Evolutionary conservation across 2,797 vertebrate genomes (phyloP).

Genomic region (Eospalax fontanierii): DNA sequence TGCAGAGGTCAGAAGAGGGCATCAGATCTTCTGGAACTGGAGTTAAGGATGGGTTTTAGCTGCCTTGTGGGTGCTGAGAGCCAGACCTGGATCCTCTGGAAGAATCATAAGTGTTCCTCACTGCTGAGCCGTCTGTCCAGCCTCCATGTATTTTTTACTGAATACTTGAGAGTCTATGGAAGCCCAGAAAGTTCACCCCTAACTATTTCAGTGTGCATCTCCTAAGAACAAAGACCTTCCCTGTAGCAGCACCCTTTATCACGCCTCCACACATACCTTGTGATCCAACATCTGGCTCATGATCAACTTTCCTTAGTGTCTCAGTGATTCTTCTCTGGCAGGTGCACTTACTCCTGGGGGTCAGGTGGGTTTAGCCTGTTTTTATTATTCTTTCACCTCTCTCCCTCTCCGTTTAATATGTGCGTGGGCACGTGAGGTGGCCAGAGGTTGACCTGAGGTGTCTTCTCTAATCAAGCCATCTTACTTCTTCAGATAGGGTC

Average conservation of each 20-base stretch:
- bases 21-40: too few relatives aligned
- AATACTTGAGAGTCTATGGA: constrained; percentile 19
- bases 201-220: not conserved
- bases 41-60: too few relatives aligned
- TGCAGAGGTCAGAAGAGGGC: too few relatives aligned
- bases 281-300: not conserved
- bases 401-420: too few relatives aligned
- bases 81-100: too few relatives aligned
- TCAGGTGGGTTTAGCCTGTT: too few relatives aligned
- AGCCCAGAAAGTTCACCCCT: not conserved
- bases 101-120: too few relatives aligned
- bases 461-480: not conserved
- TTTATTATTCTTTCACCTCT: not conserved
- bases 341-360: not conserved
- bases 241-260: not conserved
- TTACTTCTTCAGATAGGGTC: not conserved
- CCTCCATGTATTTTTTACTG: not conserved
- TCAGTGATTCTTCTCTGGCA: not conserved
- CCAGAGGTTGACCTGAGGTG: not conserved
- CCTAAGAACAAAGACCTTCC: not conserved
- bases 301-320: not conserved
- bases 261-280: not conserved
- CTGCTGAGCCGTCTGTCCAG: too few relatives aligned
- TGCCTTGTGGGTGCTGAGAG: too few relatives aligned
- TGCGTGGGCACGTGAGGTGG: too few relatives aligned